These are phyloP conservation scores for Pissodes strobi DNA, from an alignment of 1,140 invertebrate species.

Conservation along the genomic window DNA sequence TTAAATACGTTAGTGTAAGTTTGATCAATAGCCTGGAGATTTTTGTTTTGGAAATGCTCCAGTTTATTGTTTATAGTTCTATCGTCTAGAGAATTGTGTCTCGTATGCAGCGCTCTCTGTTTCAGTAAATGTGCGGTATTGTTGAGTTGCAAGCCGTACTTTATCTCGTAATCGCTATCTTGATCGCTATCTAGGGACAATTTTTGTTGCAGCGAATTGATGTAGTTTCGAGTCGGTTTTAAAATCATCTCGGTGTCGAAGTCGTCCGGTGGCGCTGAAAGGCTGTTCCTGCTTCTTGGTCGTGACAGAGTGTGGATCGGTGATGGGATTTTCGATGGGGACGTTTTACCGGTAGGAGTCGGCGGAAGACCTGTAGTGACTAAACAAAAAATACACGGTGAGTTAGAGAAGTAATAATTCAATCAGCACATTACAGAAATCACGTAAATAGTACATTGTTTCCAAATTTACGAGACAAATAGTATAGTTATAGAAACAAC, in stretches of 20 bases:
- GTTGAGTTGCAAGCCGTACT: slow-evolving; percentile 46
- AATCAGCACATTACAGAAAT: too few species aligned
- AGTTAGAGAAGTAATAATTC: too few species aligned
- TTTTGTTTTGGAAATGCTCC: slow-evolving; percentile 55
- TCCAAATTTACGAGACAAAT: too few species aligned
- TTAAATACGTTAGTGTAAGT: slow-evolving; percentile 52
- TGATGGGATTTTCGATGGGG: slow-evolving; percentile 65
- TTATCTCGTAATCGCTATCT: slow-evolving; percentile 49
- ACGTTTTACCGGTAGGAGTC: slow-evolving; percentile 43
- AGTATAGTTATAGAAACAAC: too few species aligned
- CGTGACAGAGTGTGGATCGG: slow-evolving; percentile 61
- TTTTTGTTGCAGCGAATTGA: slow-evolving; percentile 65
- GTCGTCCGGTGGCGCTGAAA: slow-evolving; percentile 55
- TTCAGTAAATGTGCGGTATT: slow-evolving; percentile 53
- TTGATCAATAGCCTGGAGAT: slow-evolving; percentile 55
- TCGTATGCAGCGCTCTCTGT: slow-evolving; percentile 52
- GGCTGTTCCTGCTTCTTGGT: slow-evolving; percentile 58
- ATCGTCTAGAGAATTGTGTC: slow-evolving; percentile 61
- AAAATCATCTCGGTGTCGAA: slow-evolving; percentile 68
- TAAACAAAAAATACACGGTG: too few species aligned
- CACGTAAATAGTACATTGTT: too few species aligned
- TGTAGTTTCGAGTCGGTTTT: slow-evolving; percentile 69
- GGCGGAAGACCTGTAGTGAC: slow-evolving; percentile 29
- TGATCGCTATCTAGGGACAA: slow-evolving; percentile 55
- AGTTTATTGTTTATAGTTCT: slow-evolving; percentile 53